These are phyloP conservation scores for Fragum fragum DNA, from an alignment of 2,888 invertebrate species.

Conservation along the genomic window DNA sequence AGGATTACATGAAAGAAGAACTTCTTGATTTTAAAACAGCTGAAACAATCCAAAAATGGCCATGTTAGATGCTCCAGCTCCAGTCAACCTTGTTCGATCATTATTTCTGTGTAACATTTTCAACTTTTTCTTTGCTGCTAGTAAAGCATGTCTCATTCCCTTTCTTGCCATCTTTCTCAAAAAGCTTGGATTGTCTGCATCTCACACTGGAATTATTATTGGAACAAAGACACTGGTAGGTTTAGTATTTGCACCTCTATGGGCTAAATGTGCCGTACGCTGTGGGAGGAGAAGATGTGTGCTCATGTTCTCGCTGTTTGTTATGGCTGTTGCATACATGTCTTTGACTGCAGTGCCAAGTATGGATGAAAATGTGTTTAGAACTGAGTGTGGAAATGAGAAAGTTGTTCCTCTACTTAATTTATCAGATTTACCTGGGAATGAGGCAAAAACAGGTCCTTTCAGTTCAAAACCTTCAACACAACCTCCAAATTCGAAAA, in stretches of 20 bases:
- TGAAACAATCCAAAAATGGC: conserved; percentile 48
- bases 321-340: conserved; percentile 80
- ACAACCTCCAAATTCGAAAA: neutral
- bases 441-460: neutral
- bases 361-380: conserved; percentile 59
- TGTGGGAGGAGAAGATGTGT: conserved; percentile 79
- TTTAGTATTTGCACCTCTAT: conserved; percentile 81
- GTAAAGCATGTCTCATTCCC: conserved; percentile 82
- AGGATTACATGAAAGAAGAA: neutral
- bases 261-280: conserved; percentile 81
- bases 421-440: conserved; percentile 11
- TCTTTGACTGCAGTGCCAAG: conserved; percentile 76
- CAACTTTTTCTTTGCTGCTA: conserved; percentile 79
- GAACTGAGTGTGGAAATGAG: conserved; percentile 37
- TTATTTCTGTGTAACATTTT: conserved; percentile 80
- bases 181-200: conserved; percentile 80
- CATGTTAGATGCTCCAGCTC: conserved; percentile 67
- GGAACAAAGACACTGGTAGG: conserved; percentile 79
- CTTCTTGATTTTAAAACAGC: neutral
- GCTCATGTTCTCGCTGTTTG: conserved; percentile 80
- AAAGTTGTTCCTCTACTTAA: conserved; percentile 10
- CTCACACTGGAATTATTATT: conserved; percentile 80
- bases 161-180: conserved; percentile 83
- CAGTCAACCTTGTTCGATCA: conserved; percentile 78
- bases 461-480: neutral